phyloP scores from a whole-genome alignment of 2,888 invertebrate species.

The Caenorhabditis sp. region DNA sequence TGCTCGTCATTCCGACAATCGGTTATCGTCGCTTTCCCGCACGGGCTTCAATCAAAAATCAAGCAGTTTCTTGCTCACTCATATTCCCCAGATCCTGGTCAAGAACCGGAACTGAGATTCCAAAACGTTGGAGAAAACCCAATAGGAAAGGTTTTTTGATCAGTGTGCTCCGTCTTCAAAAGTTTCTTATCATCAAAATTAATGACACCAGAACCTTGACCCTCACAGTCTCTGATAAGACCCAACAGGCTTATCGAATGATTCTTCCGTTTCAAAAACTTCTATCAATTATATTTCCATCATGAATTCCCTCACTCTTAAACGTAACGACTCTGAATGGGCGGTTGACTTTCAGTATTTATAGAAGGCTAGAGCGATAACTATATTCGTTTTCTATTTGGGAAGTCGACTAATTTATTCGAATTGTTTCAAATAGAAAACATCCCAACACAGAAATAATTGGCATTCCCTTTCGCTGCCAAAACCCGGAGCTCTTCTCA shows the following conservation, averaged over 20 bases:
- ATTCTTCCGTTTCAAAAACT: not conserved
- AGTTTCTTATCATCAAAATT: not conserved
- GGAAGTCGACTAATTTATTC: too few species aligned
- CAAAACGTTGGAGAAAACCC: too few species aligned
- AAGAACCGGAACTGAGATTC: conserved; percentile 1
- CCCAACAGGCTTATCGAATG: not conserved
- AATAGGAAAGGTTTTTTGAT: not conserved
- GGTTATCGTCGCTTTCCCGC: not conserved
- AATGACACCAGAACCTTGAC: conserved; percentile 15
- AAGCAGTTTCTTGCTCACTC: conserved; percentile 27
- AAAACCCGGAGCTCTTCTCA: not conserved
- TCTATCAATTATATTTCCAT: not conserved
- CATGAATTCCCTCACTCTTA: conserved; percentile 1
- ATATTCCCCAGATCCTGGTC: not conserved
- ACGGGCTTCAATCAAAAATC: not conserved
- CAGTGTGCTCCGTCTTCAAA: not conserved
- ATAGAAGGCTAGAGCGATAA: too few species aligned
- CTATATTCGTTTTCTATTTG: too few species aligned
- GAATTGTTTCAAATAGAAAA: not conserved
- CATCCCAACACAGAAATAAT: not conserved
- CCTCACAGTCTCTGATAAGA: not conserved
- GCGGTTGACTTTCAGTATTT: not conserved
- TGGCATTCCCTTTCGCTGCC: not conserved
- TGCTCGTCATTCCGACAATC: not conserved
- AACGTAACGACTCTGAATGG: not conserved